Evolutionary conservation across 1,140 invertebrate species (phyloP).

Genomic region (Lethocerus indicus): DNA sequence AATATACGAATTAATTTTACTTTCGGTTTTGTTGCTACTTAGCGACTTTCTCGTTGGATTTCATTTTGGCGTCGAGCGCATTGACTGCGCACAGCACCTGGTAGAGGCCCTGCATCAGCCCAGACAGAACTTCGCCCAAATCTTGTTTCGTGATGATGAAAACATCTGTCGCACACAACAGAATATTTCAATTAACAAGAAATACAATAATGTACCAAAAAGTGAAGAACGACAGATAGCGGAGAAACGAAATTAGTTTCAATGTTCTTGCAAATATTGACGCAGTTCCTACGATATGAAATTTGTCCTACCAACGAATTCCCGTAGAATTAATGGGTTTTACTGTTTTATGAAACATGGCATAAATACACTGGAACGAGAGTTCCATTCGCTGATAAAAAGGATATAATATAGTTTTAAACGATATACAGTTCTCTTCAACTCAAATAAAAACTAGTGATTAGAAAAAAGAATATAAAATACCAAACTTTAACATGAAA

Average conservation of each 20-base stretch:
- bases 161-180: slow-evolving; percentile 30
- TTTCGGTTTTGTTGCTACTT: no score
- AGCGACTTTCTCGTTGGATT: slow-evolving; percentile 8
- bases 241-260: neutral
- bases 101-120: slow-evolving; percentile 46
- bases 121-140: slow-evolving; percentile 40
- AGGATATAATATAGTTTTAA: no score
- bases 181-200: neutral
- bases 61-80: slow-evolving; percentile 22
- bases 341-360: neutral
- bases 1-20: no score
- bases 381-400: no score
- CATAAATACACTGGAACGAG: no score
- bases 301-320: neutral
- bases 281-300: neutral
- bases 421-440: no score
- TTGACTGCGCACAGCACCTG: slow-evolving; percentile 40
- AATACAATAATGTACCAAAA: neutral
- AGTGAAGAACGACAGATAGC: neutral
- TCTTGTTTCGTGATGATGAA: slow-evolving; percentile 45
- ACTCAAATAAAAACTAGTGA: no score
- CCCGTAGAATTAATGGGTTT: neutral
- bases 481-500: neutral
- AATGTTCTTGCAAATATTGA: neutral
- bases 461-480: no score